Evolutionary conservation across 2,888 invertebrate genomes (phyloP).

Genomic region (Idaea aversata): DNA sequence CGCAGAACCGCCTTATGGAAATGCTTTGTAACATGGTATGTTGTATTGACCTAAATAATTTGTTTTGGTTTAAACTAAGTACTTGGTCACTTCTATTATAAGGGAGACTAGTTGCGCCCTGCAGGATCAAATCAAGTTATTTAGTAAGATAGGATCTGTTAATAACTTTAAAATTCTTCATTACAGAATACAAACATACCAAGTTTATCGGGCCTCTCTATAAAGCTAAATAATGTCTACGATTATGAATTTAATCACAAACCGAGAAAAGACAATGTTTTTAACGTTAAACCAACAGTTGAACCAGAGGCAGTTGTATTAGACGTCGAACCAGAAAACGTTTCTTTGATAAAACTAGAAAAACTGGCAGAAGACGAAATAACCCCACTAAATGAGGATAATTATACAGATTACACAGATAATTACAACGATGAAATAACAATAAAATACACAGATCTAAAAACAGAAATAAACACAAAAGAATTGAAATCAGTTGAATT

Average conservation of each 20-base stretch:
- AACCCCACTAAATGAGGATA: not conserved
- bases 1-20: conserved; percentile 29
- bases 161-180: not conserved
- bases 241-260: not conserved
- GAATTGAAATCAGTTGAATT: not conserved
- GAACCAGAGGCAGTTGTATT: not conserved
- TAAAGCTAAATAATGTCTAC: not conserved
- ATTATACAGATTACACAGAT: not conserved
- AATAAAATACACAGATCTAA: not conserved
- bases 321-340: not conserved
- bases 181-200: not conserved
- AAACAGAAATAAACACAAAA: not conserved
- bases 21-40: not conserved
- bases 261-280: not conserved
- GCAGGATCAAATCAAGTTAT: too few relatives aligned
- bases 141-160: too few relatives aligned
- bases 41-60: not conserved
- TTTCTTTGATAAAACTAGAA: not conserved
- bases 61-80: too few relatives aligned
- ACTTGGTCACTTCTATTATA: too few relatives aligned
- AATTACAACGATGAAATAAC: not conserved
- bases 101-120: too few relatives aligned
- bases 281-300: not conserved
- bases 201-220: not conserved
- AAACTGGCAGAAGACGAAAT: not conserved